Base-by-base conservation (phyloP, 2,797 vertebrate genomes). In the Philypnodon macrostomus region DNA sequence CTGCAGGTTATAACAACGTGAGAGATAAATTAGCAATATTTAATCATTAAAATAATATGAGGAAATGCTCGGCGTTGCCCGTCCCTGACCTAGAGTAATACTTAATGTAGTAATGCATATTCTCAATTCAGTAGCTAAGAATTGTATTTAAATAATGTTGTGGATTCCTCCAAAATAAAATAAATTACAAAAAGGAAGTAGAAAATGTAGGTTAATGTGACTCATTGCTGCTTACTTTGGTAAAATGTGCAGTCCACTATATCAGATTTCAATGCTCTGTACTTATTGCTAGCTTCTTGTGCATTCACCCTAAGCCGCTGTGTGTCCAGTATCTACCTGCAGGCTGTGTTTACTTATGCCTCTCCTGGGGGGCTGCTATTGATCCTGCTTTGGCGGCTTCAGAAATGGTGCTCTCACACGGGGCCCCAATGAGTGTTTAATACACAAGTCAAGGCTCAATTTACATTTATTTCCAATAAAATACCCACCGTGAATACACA, bases 311-410 rank as follows among this genome's bases (percentile, higher is more conserved):
- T 23, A 41, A 2, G 8, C 35, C 40, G 19, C 44, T 41, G 5
- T 41, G 24, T 41, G 26, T 7, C 41, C 14, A 0, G 37, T 10
- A 1, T 66, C 33, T 44, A 72, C 71, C 71, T 69, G 54, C 42
- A 23, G 69, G 36, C n/a, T 49, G 58, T 62, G 36, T 61, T 77
- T 65, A 70, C 60, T 70, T 70, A 56, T 64, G 51, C 40, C 35
- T 58, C 73, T 32, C 51, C 42, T 5, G 31, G 49, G 55, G 59
- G 34, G 11, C 5, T 31, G 13, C 36, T 66, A 75, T 76, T 69
- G 67, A 80, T 69, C 60, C 23, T 42, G 42, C 61, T 61, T 54
- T 33, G 42, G 53, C 53, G 57, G 55, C 32, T 60, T 72, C 18
- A 59, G 47, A 67, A 54, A 62, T 49, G 3, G 59, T 61, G 39